These are phyloP conservation scores for Falco columbarius DNA, from an alignment of 2,797 vertebrate species.

Conservation along the genomic window DNA sequence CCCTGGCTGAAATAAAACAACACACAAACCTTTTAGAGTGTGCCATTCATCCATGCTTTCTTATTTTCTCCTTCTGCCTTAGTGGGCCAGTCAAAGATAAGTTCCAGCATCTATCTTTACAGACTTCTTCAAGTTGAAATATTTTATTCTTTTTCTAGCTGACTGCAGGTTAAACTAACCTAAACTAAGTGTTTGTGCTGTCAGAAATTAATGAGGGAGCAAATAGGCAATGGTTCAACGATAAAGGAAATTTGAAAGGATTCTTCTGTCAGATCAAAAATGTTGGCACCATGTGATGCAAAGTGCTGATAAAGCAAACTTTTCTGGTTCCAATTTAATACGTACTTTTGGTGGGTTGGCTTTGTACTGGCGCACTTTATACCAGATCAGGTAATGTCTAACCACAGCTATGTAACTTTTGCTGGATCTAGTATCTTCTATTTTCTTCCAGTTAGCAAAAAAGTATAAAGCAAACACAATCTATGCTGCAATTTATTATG, in stretches of 20 bases:
- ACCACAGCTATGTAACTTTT: background rate
- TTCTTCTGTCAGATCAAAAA: background rate
- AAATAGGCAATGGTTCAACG: background rate
- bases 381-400: too few species aligned
- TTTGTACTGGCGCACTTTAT: background rate
- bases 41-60: background rate
- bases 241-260: background rate
- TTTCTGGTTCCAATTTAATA: background rate
- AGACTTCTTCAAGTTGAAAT: background rate
- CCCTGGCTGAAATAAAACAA: background rate
- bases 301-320: background rate
- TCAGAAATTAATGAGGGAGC: background rate
- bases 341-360: background rate
- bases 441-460: background rate
- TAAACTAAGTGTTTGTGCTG: background rate
- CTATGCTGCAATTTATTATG: rapidly evolving
- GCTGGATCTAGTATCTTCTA: background rate
- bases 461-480: background rate
- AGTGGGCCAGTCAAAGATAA: background rate
- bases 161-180: background rate
- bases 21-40: background rate
- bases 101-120: background rate
- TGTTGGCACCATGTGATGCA: rapidly evolving
- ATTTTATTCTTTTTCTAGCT: background rate
- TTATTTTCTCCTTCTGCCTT: background rate